Percentiles rank a stretch among this genome's conserved stretches.
These are phyloP conservation scores for Eupithecia vulgata DNA, from an alignment of 2,888 invertebrate genomes.

Conservation along the genomic window DNA sequence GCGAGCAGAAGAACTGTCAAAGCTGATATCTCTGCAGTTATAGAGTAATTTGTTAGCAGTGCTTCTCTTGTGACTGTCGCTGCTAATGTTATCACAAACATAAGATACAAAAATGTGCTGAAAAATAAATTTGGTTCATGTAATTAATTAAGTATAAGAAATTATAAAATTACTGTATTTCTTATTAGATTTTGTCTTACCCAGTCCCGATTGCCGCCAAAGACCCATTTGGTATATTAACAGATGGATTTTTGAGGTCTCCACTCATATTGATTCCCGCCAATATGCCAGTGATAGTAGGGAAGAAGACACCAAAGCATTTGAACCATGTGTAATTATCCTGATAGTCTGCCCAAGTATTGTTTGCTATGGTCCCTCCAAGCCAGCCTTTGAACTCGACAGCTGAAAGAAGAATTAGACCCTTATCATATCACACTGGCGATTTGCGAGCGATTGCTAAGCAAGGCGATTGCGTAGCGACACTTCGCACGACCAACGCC, in stretches of 20 bases:
- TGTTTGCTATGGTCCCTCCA: constrained; percentile 90
- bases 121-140: constrained; percentile 6
- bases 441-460: too few relatives aligned
- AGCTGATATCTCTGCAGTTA: constrained; percentile 95
- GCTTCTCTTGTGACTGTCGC: constrained; percentile 91
- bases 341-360: constrained; percentile 91
- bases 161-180: too few relatives aligned
- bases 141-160: not conserved
- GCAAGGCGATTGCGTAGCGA: too few relatives aligned
- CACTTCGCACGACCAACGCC: too few relatives aligned
- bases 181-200: constrained; percentile 69
- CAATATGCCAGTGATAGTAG: constrained; percentile 97
- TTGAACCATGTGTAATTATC: constrained; percentile 96
- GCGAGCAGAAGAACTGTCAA: constrained; percentile 92
- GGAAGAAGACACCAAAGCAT: constrained; percentile 98
- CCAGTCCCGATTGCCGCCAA: constrained; percentile 95
- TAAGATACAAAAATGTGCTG: constrained; percentile 94
- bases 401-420: constrained; percentile 34
- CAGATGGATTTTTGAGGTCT: constrained; percentile 95
- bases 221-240: constrained; percentile 97
- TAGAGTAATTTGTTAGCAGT: constrained; percentile 92
- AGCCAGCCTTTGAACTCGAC: constrained; percentile 94
- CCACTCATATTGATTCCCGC: constrained; percentile 99
- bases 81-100: constrained; percentile 95
- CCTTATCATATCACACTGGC: not conserved